Base-by-base conservation (phyloP, 2,888 invertebrate genomes). In the Subacronicta megacephala region DNA sequence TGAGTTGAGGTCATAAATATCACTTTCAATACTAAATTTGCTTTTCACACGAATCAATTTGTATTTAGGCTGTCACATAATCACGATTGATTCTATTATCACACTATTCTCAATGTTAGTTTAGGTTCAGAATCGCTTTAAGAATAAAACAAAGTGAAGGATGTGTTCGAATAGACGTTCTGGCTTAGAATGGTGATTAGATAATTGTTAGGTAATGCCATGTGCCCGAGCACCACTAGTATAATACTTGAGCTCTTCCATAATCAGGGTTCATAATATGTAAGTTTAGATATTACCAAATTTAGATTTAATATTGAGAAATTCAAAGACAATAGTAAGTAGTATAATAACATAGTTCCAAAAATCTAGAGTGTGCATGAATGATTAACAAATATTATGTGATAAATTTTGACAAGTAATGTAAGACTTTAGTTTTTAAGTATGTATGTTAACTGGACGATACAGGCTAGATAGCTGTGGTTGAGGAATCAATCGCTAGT, bases 191-290 rank as follows among this genome's bases (percentile, higher is more conserved):
- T 50, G 53, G 56, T 57, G 49, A 61, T 70, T 55, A 57, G 57
- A 44, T 59, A 46, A 61, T 52, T 31, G 50, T 70, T 56, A 69
- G 60, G 42, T 66, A 66, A 77, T 73, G 72, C 77, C 77, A 75
- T 76, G 62, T 77, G 77, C 70, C 62, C 65, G 75, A 74, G 78
- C 81, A 81, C 80, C 75, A 65, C 38, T 78, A 77, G 75, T 75
- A 72, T 77, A 80, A 77, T 65, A 60, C 53, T 56, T 58, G 74
- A 75, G 58, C 62, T 66, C 55, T 63, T 66, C 44, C 47, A 54
- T 66, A 69, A 68, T 74, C 75, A 74, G 73, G 72, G 72, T 75
- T 72, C 64, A 46, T 68, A 38, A 53, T 64, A 51, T 45, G 16
- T 73, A 75, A 69, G 62, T 54, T 55, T 74, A 71, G 59, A 66